phyloP scores from a whole-genome alignment of 2,888 invertebrate genomes.

The Periphyllus acericola region DNA sequence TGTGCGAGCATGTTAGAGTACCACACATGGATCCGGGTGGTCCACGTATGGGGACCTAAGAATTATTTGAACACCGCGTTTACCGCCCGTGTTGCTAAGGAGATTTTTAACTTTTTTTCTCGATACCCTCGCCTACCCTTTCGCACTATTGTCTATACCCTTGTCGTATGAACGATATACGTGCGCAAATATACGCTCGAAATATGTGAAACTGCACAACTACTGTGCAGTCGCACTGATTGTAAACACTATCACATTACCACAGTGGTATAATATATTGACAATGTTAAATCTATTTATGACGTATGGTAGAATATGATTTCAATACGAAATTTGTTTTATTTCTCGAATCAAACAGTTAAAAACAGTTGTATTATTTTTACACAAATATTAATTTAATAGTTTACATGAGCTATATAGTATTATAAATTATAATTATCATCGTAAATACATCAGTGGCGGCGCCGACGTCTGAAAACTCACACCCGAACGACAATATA shows the following conservation, averaged over 20 bases:
- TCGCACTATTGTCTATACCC: neutral
- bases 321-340: too few species aligned
- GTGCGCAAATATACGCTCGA: neutral
- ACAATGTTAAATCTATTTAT: neutral
- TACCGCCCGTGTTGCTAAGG: neutral
- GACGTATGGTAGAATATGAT: too few species aligned
- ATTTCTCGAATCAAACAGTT: too few species aligned
- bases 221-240: too few species aligned
- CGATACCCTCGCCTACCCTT: neutral
- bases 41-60: neutral
- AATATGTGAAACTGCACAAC: neutral
- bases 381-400: too few species aligned
- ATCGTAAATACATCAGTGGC: too few species aligned
- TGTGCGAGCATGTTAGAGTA: neutral
- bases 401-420: too few species aligned
- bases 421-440: too few species aligned
- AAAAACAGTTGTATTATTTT: too few species aligned
- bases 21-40: slow-evolving; percentile 48
- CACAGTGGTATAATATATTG: neutral
- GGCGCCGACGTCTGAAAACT: too few species aligned
- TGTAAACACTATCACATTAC: neutral
- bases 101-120: slow-evolving; percentile 1
- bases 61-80: neutral
- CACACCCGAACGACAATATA: too few species aligned
- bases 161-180: neutral